These are phyloP conservation scores for Fulmarus glacialis DNA, from an alignment of 2,113 vertebrate species.

Conservation along the genomic window DNA sequence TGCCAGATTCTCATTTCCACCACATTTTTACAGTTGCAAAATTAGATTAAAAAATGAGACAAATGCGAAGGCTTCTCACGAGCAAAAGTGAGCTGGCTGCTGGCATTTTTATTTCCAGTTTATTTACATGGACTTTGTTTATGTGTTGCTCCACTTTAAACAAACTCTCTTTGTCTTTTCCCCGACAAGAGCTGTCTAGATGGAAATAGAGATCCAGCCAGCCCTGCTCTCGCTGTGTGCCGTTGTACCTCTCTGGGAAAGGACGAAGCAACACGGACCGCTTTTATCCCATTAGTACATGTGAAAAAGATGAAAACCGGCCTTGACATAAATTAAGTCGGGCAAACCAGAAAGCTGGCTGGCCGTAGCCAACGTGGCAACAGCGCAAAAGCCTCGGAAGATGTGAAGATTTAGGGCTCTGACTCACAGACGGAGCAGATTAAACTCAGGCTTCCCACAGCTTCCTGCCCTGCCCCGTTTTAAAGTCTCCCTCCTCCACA, in stretches of 20 bases:
- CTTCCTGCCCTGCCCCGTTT: constrained; percentile 37
- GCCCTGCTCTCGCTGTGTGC: neutral
- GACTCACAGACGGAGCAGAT: constrained; percentile 58
- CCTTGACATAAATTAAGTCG: neutral
- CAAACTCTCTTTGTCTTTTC: neutral
- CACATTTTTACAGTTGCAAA: constrained; percentile 24
- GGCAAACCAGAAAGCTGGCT: constrained; percentile 7
- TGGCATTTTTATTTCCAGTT: neutral
- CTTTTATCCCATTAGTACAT: neutral
- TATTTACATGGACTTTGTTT: neutral
- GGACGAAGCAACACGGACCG: neutral
- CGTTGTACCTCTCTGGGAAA: neutral
- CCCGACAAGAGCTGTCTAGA: neutral
- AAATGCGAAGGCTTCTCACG: neutral
- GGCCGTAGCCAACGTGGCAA: neutral
- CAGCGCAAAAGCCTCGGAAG: neutral
- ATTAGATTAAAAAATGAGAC: neutral
- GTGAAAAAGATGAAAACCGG: neutral
- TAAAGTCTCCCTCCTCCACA: neutral
- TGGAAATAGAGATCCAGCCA: neutral
- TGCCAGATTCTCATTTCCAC: constrained; percentile 35
- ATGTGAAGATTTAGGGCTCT: constrained; percentile 30
- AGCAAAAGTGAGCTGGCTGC: neutral
- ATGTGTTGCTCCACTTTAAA: neutral
- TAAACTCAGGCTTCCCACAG: constrained; percentile 64